These are phyloP conservation scores for Anguilla japonica DNA, from an alignment of 2,113 vertebrate species.

Conservation along the genomic window DNA sequence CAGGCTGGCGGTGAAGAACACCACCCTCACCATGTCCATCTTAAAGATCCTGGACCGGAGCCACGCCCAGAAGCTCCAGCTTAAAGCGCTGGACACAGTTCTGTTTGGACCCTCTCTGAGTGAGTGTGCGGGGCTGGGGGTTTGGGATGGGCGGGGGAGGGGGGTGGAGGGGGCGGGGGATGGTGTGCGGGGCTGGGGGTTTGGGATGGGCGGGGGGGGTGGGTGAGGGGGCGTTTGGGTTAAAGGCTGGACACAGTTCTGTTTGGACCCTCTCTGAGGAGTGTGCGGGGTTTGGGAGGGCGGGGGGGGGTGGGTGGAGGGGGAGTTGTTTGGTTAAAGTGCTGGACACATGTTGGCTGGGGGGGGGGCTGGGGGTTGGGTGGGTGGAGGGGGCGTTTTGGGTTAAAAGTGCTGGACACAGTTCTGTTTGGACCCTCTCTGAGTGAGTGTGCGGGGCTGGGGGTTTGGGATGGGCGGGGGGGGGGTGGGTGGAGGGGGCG, in stretches of 20 bases:
- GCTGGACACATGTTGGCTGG: too few species aligned
- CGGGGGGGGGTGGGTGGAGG: too few species aligned
- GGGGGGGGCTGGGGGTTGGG: too few species aligned
- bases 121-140: conserved; percentile 59
- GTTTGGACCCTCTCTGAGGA: too few species aligned
- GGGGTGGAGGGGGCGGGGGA: too few species aligned
- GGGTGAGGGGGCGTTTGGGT: too few species aligned
- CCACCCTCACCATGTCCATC: conserved; percentile 75
- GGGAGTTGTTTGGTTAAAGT: too few species aligned
- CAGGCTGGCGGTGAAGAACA: conserved; percentile 89
- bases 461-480: background rate
- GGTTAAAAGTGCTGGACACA: conserved; percentile 81
- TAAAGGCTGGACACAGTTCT: too few species aligned
- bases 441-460: conserved; percentile 65
- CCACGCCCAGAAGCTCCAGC: conserved; percentile 91
- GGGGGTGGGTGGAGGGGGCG: too few species aligned
- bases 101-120: conserved; percentile 87
- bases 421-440: conserved; percentile 89
- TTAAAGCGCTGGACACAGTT: conserved; percentile 89
- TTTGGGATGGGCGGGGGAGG: background rate
- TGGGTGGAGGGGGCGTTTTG: too few species aligned
- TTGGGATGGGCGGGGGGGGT: background rate
- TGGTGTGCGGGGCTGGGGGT: conserved; percentile 36
- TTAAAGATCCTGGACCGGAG: conserved; percentile 87
- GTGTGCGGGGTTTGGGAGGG: too few species aligned